Evolutionary conservation across 2,113 vertebrate genomes (phyloP).

Genomic region (Stegostoma tigrinum): DNA sequence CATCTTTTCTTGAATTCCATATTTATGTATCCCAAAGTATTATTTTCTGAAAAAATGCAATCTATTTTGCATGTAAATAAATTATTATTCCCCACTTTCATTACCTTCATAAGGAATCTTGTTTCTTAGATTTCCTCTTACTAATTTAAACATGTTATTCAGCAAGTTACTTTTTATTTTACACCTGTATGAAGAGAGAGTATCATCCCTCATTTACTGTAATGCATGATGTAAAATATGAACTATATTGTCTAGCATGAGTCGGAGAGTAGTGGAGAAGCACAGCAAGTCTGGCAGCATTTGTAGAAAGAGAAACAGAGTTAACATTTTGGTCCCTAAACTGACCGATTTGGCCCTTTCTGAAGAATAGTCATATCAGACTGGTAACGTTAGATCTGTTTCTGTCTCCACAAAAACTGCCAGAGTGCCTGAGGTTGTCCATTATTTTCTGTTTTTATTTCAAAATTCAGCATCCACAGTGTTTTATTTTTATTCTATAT

Average conservation of each 20-base stretch:
- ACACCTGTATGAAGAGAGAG: background rate
- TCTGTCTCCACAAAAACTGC: no score
- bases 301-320: no score
- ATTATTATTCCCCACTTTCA: background rate
- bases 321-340: no score
- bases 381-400: no score
- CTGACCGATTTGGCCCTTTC: no score
- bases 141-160: background rate
- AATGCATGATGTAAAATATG: background rate
- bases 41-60: constrained; percentile 16
- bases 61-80: constrained; percentile 17
- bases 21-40: background rate
- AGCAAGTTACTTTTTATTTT: background rate
- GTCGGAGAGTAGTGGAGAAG: no score
- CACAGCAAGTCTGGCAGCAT: no score
- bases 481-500: no score
- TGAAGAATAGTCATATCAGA: no score
- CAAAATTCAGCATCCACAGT: no score
- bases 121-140: background rate
- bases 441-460: no score
- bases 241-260: background rate
- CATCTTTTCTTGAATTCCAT: background rate
- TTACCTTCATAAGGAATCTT: background rate
- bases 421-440: no score
- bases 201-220: background rate